These are phyloP conservation scores for Brachyhypopomus occidentalis DNA, from an alignment of 2,113 vertebrate genomes.

Conservation along the genomic window DNA sequence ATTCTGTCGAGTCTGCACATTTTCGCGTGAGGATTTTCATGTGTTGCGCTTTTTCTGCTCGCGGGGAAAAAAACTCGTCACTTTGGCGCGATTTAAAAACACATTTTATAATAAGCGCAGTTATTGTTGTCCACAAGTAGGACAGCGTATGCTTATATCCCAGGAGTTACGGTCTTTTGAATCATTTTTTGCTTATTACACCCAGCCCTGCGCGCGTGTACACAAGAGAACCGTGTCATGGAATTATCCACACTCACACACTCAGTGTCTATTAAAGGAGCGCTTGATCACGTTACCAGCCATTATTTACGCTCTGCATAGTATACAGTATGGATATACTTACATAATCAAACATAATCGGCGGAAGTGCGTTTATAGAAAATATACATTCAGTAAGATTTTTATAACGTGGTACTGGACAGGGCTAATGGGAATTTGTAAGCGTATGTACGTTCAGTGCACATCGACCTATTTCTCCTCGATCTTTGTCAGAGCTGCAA, in stretches of 20 bases:
- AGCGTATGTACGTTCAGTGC: not conserved
- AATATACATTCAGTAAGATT: too few species aligned
- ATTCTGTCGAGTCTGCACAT: slow-evolving; percentile 63
- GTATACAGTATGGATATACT: slow-evolving; percentile 47
- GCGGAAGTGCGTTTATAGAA: too few species aligned
- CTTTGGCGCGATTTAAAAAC: too few species aligned
- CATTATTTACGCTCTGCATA: slow-evolving; percentile 70
- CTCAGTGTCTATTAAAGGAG: slow-evolving; percentile 45
- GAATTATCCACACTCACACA: slow-evolving; percentile 40
- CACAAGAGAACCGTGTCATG: slow-evolving; percentile 36
- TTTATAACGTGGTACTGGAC: slow-evolving; percentile 15
- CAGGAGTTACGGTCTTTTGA: not conserved
- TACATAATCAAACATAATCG: slow-evolving; percentile 41
- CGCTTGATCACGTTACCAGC: slow-evolving; percentile 63
- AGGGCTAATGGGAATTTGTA: not conserved
- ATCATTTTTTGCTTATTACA: not conserved
- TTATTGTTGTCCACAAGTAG: slow-evolving; percentile 14
- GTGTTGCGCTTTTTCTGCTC: slow-evolving; percentile 36
- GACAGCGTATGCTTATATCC: slow-evolving; percentile 2
- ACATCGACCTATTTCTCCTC: slow-evolving; percentile 69
- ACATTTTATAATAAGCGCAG: not conserved
- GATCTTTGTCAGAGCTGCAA: slow-evolving; percentile 71
- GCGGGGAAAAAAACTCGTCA: not conserved
- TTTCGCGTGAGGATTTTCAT: slow-evolving; percentile 40
- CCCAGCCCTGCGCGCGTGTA: not conserved